phyloP scores from a whole-genome alignment of 2,113 vertebrate genomes.

The Anthoscopus minutus region DNA sequence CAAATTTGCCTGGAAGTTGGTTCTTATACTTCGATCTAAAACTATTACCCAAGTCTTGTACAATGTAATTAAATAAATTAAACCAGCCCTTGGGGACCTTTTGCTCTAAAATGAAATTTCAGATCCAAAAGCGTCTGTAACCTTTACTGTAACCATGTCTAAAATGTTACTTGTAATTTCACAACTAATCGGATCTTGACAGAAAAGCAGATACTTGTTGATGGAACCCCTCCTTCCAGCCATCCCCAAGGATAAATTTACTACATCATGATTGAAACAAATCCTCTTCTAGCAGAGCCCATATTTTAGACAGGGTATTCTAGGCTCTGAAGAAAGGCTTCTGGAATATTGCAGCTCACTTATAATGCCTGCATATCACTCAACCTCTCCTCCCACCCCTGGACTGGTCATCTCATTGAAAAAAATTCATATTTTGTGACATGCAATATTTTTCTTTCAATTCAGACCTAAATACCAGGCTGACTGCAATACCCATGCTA shows the following conservation, averaged over 20 bases:
- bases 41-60: constrained; percentile 70
- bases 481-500: neutral
- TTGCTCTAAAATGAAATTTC: constrained; percentile 72
- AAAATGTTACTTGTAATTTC: constrained; percentile 64
- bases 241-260: constrained; percentile 44
- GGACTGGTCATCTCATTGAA: neutral
- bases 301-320: neutral
- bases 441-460: neutral
- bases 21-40: constrained; percentile 71
- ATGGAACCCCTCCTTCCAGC: neutral
- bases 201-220: constrained; percentile 56
- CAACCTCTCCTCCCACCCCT: rapidly evolving
- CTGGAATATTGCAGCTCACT: neutral
- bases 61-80: constrained; percentile 77
- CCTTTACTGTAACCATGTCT: constrained; percentile 66
- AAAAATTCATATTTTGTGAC: neutral
- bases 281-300: constrained; percentile 27
- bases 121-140: constrained; percentile 64
- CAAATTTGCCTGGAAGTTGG: constrained; percentile 65
- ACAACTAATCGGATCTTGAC: constrained; percentile 69
- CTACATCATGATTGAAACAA: constrained; percentile 16
- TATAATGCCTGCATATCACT: neutral
- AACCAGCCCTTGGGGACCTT: constrained; percentile 69
- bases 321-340: neutral
- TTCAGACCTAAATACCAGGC: neutral